phyloP scores from a whole-genome alignment of 1,140 invertebrate genomes.

The Zaprionus gabonicus region DNA sequence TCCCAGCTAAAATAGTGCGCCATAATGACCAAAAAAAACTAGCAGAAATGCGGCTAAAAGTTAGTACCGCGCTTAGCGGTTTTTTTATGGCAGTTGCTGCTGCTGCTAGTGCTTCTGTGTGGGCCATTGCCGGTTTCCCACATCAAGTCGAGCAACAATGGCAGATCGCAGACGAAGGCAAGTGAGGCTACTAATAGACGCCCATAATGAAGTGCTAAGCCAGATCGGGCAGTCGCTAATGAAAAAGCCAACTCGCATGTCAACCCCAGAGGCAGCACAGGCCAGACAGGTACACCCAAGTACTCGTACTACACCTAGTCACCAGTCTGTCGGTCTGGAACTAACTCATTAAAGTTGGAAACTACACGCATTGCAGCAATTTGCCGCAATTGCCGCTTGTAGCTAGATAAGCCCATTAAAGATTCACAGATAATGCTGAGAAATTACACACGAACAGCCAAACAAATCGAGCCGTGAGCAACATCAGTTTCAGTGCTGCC shows the following conservation, averaged over 20 bases:
- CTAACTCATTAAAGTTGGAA: slow-evolving; percentile 37
- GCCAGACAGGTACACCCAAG: neutral
- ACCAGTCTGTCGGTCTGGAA: neutral
- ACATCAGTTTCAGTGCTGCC: neutral
- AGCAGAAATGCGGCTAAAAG: slow-evolving; percentile 10
- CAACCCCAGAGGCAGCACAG: slow-evolving; percentile 23
- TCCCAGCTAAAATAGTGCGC: slow-evolving; percentile 33
- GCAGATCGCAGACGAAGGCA: slow-evolving; percentile 63
- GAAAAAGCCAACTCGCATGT: slow-evolving; percentile 59
- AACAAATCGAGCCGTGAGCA: slow-evolving; percentile 13
- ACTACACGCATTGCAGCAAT: slow-evolving; percentile 40
- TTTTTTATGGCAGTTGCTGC: slow-evolving; percentile 34
- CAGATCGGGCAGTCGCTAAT: slow-evolving; percentile 63
- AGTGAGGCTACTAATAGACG: slow-evolving; percentile 57
- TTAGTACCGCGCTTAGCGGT: slow-evolving; percentile 19
- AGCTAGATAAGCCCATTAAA: slow-evolving; percentile 36
- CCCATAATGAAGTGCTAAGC: slow-evolving; percentile 71
- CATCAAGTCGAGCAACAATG: slow-evolving; percentile 44
- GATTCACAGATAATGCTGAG: slow-evolving; percentile 56
- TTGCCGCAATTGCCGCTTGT: slow-evolving; percentile 18
- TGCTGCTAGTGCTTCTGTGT: slow-evolving; percentile 46
- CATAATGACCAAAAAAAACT: slow-evolving; percentile 39
- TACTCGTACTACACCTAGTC: slow-evolving; percentile 5
- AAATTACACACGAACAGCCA: slow-evolving; percentile 31
- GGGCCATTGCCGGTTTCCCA: slow-evolving; percentile 53